Conservation (phyloP, 2,888 invertebrate species). For the Drosophila parthenogenetica region DNA sequence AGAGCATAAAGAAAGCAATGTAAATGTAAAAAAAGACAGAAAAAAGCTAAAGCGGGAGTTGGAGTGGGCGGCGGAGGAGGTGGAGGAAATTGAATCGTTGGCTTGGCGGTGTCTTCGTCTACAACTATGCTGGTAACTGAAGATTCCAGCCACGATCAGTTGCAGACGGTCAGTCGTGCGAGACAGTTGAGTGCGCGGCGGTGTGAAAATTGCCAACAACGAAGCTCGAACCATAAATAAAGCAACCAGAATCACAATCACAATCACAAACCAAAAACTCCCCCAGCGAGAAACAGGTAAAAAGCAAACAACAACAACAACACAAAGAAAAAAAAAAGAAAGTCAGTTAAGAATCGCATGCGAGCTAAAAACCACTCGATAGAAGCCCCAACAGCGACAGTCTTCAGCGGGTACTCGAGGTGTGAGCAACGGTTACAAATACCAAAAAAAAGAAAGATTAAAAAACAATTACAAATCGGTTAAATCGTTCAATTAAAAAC, state of each 20-base stretch:
- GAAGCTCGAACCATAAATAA: slow-evolving; percentile 53
- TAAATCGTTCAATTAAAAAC: slow-evolving; percentile 30
- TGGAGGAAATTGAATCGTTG: no score
- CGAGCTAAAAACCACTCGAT: slow-evolving; percentile 79
- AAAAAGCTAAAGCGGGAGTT: not conserved
- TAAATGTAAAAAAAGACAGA: slow-evolving; percentile 46
- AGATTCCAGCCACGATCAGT: slow-evolving; percentile 80
- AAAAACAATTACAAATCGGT: slow-evolving; percentile 44
- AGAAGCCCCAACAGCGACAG: slow-evolving; percentile 79
- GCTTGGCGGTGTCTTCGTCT: slow-evolving; percentile 32
- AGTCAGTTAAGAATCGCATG: slow-evolving; percentile 68
- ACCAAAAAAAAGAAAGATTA: slow-evolving; percentile 4
- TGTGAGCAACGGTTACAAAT: slow-evolving; percentile 63
- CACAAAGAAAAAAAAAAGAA: slow-evolving; percentile 51
- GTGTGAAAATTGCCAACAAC: slow-evolving; percentile 69
- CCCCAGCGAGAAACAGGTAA: slow-evolving; percentile 71
- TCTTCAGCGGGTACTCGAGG: slow-evolving; percentile 78
- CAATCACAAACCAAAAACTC: slow-evolving; percentile 64
- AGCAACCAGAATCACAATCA: slow-evolving; percentile 56
- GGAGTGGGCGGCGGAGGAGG: slow-evolving; percentile 16
- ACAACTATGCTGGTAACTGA: slow-evolving; percentile 82
- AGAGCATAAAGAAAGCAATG: slow-evolving; percentile 69
- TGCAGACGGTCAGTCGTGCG: slow-evolving; percentile 83
- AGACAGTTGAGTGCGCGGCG: slow-evolving; percentile 83
- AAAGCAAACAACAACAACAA: slow-evolving; percentile 27